Evolutionary conservation across 30 jellyfish, hydroid and myxozoan species (phyloP), one percentile per base, ranked within the genome.

Genomic region (Hydra vulgaris): DNA sequence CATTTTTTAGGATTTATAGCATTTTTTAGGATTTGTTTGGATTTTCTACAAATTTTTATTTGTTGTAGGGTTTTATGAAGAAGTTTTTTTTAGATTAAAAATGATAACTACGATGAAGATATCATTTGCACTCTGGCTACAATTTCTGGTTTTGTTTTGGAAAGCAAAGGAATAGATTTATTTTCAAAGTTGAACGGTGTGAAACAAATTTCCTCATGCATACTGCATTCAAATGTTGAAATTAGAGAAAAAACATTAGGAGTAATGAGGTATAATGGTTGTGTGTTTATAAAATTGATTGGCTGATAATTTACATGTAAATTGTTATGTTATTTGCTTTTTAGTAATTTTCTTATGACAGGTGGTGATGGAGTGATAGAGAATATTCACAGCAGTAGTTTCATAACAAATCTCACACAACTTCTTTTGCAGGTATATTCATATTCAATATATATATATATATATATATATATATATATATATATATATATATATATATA

Each of bases 351-450:
- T 4, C 79, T 78, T 16, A 27, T 78, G 54, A 78, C 79, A 22
- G 79, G 85, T 78, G 85, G 85, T 12, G 85, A 78, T 54, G 54
- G 69, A 12, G 26, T 78, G 20, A 77, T 77, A 0, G 81, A 78
- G 20, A 15, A 17, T 15, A 16, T 78, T 52, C 12, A 23, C 0
- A 78, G 69, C 54, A 53, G 69, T 52, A 77, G 79, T 21, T 40
- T 78, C 53, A 23, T 78, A 3, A 56, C 20, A 27, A 56, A 19
- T 18, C 52, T 78, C 79, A 61, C 69, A 77, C 27, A 17, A 52
- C 54, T 61, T n/a, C 69, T 78, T 77, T 27, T 25, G 24, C 79
- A 78, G 79, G 85, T 75, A 69, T 21, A 23, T 20, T 5, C 5
- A 20, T 21, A 5, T 15, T 23, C 15, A 1, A 1, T 69, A 69